Evolutionary conservation across 2,888 invertebrate species (phyloP).

Genomic region (Lepidonotus clava): DNA sequence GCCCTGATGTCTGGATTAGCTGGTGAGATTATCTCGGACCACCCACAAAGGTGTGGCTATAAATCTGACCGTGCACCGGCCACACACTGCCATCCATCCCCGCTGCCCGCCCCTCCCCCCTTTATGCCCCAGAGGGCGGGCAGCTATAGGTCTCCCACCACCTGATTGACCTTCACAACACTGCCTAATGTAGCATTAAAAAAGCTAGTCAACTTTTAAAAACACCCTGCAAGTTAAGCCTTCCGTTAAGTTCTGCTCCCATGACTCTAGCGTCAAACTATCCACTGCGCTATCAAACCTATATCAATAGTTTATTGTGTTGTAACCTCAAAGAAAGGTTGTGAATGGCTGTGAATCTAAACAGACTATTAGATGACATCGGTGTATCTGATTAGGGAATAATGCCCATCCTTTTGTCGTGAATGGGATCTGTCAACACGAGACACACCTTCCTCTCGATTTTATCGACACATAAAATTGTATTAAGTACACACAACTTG

Average conservation of each 20-base stretch:
- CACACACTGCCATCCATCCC: not conserved
- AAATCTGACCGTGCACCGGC: not conserved
- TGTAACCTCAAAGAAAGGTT: too few species aligned
- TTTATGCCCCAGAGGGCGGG: not conserved
- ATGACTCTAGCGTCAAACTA: too few species aligned
- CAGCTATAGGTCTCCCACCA: slow-evolving; percentile 4
- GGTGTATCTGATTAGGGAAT: not conserved
- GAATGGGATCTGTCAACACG: not conserved
- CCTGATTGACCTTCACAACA: not conserved
- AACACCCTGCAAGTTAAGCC: too few species aligned
- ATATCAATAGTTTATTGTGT: too few species aligned
- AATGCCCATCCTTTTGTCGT: not conserved
- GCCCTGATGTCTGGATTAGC: slow-evolving; percentile 16
- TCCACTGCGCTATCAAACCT: too few species aligned
- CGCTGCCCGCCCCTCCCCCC: not conserved
- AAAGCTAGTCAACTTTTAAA: too few species aligned
- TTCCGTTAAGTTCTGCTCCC: too few species aligned
- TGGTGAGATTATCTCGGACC: slow-evolving; percentile 7
- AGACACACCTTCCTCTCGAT: not conserved
- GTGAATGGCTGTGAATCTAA: not conserved
- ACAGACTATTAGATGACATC: not conserved
- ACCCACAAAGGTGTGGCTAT: not conserved
- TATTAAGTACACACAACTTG: too few species aligned
- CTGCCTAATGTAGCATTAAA: too few species aligned
- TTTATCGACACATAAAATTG: not conserved